Base-by-base conservation (phyloP, 2,113 vertebrate genomes). In the Elanus axillaris region DNA sequence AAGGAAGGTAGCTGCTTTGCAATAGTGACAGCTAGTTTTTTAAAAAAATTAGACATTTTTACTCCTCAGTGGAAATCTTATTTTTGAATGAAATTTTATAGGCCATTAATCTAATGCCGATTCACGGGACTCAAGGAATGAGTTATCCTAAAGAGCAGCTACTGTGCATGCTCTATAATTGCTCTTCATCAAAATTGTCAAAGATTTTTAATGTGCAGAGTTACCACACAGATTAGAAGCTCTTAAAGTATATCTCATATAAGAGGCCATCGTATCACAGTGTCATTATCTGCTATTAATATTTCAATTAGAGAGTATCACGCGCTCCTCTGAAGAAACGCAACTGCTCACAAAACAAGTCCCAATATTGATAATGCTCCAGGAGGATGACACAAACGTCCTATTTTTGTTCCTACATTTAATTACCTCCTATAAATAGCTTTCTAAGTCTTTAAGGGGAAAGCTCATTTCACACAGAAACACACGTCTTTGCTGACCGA, bases 261-360 rank as follows among this genome's bases (percentile, higher is more conserved):
- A 80, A 89, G 74, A 95, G 47, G 62, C 72, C 86, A 93, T 83
- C 73, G 62, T 92, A 77, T 63, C 40, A 86, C 47, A 67, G 50
- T 68, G 71, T 90, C 74, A 88, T 96, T 95, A 94, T 47, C 87
- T 86, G 72, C 87, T 96, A 93, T 93, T 96, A 94, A 93, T 93
- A 87, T 91, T 97, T 93, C 76, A 88, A 74, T 90, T 94, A 86
- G 34, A 78, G 15, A 69, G 11, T 47, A 84, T 60, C 87, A 94
- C 92, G 88, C 4, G 15, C 38, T 80, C 21, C 86, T 91, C 76
- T 55, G 36, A 91, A 96, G 83, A 92, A 95, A 82, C 0, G 1
- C 69, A 93, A 94, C 85, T 62, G 32, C 76, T 95, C 67, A 80
- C 38, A 47, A 73, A 92, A 86, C 3, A 9, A 91, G 59, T 82